A percentile compares a stretch with the other conserved stretches of the same genome.
Evolutionary conservation across 1,140 invertebrate genomes (phyloP).

Genomic region (Drosophila lowei): DNA sequence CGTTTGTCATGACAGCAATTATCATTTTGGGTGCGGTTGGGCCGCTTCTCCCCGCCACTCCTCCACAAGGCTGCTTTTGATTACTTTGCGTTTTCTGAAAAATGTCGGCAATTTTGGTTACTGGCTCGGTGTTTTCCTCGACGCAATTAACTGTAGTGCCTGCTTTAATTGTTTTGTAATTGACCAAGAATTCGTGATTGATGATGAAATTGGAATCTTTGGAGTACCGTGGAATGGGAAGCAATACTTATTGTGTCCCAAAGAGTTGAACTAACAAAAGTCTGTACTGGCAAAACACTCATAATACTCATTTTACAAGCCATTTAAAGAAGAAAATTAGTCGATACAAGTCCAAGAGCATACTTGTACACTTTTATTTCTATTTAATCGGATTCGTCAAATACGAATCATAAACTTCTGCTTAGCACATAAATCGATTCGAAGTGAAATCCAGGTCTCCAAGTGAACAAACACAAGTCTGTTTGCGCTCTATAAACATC

Average conservation of each 20-base stretch:
- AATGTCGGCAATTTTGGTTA: slow-evolving; percentile 52
- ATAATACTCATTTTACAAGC: too few species aligned
- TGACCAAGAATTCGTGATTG: slow-evolving; percentile 47
- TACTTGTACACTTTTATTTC: too few species aligned
- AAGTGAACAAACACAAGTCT: too few species aligned
- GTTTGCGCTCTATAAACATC: too few species aligned
- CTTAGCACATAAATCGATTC: too few species aligned
- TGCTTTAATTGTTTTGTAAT: slow-evolving; percentile 69
- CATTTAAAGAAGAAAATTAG: too few species aligned
- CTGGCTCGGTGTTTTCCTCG: slow-evolving; percentile 16
- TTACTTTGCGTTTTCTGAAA: slow-evolving; percentile 49
- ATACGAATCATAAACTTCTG: too few species aligned
- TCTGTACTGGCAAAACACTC: background rate
- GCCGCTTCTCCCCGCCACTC: background rate
- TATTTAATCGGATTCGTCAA: too few species aligned
- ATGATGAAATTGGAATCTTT: slow-evolving; percentile 38
- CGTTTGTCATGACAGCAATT: slow-evolving; percentile 77
- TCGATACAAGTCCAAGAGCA: too few species aligned
- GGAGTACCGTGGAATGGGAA: slow-evolving; percentile 8
- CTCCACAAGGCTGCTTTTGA: background rate
- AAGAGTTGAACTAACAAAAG: slow-evolving; percentile 28
- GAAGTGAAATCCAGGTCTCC: too few species aligned
- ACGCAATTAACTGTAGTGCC: slow-evolving; percentile 52
- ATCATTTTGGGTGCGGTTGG: slow-evolving; percentile 54
- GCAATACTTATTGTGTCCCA: slow-evolving; percentile 23